These are phyloP conservation scores for Himalopsyche kuldschensis DNA, from an alignment of 2,888 invertebrate genomes.

Conservation along the genomic window DNA sequence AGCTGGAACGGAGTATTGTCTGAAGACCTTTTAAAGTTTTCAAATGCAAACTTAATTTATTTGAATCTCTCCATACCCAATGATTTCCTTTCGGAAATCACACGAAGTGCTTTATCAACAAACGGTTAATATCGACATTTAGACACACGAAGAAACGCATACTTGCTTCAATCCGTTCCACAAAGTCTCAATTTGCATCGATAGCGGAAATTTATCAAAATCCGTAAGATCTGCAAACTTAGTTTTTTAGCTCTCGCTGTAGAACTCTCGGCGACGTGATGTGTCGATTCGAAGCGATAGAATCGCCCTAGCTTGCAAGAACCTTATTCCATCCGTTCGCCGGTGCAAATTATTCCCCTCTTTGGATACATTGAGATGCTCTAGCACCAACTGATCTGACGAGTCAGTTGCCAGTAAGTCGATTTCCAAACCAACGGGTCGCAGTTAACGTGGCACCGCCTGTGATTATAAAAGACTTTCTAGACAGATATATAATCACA, in stretches of 20 bases:
- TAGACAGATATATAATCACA: too few species aligned
- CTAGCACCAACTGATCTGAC: neutral
- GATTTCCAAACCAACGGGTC: neutral
- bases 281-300: conserved; percentile 20
- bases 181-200: conserved; percentile 4
- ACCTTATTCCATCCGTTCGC: conserved; percentile 3
- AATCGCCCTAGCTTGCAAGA: conserved; percentile 20
- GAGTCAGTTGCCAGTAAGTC: neutral
- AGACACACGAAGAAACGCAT: neutral
- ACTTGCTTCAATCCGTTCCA: neutral
- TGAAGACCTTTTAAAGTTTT: neutral
- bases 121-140: neutral
- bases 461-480: neutral
- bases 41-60: neutral
- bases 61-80: neutral
- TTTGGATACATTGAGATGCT: neutral
- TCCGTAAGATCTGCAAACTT: neutral
- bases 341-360: conserved; percentile 20
- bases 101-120: neutral
- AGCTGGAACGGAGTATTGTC: neutral
- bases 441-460: neutral
- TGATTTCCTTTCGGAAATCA: neutral
- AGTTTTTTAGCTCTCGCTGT: neutral
- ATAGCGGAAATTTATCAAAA: neutral
- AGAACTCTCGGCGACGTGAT: conserved; percentile 6